Conservation (phyloP, 2,113 vertebrate species). For the Anguilla rostrata region DNA sequence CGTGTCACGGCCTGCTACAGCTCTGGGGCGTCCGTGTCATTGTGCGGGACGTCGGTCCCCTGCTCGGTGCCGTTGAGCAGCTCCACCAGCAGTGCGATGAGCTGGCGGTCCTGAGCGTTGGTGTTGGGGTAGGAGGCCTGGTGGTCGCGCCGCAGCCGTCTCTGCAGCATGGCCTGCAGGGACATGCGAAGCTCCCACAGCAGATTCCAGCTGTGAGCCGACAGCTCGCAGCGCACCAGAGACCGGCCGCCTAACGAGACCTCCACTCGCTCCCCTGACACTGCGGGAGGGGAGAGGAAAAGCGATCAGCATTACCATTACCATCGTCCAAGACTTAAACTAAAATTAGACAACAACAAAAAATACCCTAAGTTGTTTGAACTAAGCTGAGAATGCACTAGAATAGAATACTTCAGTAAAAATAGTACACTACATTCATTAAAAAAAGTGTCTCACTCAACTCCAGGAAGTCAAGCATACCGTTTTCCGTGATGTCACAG, state of each 20-base stretch:
- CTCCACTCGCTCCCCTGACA: slow-evolving; percentile 73
- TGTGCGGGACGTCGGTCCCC: background rate
- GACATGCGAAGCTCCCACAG: slow-evolving; percentile 85
- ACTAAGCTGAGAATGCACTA: too few species aligned
- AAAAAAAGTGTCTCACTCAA: background rate
- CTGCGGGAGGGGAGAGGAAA: slow-evolving; percentile 56
- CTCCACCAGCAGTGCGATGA: slow-evolving; percentile 82
- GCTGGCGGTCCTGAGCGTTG: slow-evolving; percentile 73
- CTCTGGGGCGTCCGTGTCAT: slow-evolving; percentile 39
- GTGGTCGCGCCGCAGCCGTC: slow-evolving; percentile 69
- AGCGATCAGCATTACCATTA: background rate
- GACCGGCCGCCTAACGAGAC: slow-evolving; percentile 78
- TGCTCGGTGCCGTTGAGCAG: slow-evolving; percentile 76
- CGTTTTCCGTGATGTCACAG: slow-evolving; percentile 74
- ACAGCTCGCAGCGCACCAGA: slow-evolving; percentile 80
- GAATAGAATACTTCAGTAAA: too few species aligned
- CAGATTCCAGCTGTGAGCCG: slow-evolving; percentile 76
- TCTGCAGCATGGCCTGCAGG: slow-evolving; percentile 85
- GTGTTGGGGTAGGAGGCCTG: slow-evolving; percentile 39
- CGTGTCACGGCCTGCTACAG: background rate
- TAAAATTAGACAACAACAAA: too few species aligned
- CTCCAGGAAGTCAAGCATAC: slow-evolving; percentile 59
- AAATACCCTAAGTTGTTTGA: too few species aligned
- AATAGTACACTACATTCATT: too few species aligned
- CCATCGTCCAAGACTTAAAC: background rate